Evolutionary conservation across 2,797 vertebrate genomes (phyloP), one percentile per base, ranked within the genome.

Genomic region (Eulemur coronatus): DNA sequence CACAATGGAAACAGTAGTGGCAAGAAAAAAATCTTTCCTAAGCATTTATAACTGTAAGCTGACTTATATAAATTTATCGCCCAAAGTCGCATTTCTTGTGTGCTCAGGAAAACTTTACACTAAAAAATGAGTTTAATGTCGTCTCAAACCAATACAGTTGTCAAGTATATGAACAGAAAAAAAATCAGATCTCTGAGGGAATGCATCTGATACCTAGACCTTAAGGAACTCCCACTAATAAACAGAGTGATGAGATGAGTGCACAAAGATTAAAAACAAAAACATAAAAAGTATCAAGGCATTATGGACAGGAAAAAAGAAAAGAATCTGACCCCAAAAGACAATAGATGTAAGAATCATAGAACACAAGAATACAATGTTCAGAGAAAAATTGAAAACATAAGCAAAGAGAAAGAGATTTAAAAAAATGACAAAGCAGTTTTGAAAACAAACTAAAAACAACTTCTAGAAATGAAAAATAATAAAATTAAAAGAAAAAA

Each of bases 381-480:
- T 43, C 65, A 50, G 41, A 87, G 69, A 88, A 92, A 88, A 85
- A 75, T 2, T 73, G 65, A 79, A 89, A 94, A 65, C 67, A 65
- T n/a, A 24, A 11, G 10, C 69, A 35, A 91, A 73, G 28, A 50
- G 22, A 38, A 75, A 1, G 22, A 86, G 48, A 84, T 2, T 24
- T 30, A 67, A 63, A 70, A 82, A 84, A 78, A 67, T 46, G 33
- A 43, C 67, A 65, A 57, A 70, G 17, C 1, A 85, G 8, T 89
- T 92, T 18, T 75, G 41, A 88, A 85, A 69, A 85, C 28, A 7
- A 89, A 61, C 41, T 84, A 52, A 84, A 84, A 84, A 78, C n/a
- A 94, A 95, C 24, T 48, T 90, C 30, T 41, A 89, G 55, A 87
- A 78, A 80, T 73, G n/a, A 84, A 80, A 96, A 69, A 43, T 67